Conservation (phyloP, 2,113 vertebrate species). For the Tauraco erythrolophus region DNA sequence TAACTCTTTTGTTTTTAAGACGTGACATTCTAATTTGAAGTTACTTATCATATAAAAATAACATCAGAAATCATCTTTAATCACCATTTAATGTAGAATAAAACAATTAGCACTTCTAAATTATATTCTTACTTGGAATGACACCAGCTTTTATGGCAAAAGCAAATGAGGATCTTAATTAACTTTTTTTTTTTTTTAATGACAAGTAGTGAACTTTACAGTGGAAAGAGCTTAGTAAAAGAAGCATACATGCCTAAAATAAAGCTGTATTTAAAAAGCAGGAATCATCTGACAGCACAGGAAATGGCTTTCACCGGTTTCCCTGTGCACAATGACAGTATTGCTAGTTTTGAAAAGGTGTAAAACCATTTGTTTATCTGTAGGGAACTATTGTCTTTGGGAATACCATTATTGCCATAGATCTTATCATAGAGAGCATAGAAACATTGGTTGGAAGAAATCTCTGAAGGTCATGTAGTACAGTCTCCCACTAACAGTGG, state of each 20-base stretch:
- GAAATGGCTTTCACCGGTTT: neutral
- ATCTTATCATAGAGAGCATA: neutral
- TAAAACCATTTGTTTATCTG: neutral
- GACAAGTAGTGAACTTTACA: neutral
- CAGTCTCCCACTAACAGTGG: neutral
- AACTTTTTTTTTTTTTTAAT: neutral
- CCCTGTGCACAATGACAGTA: neutral
- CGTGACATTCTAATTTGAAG: neutral
- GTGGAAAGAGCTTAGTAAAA: neutral
- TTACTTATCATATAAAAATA: neutral
- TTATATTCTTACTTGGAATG: neutral
- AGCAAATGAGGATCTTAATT: neutral
- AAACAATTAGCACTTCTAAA: neutral
- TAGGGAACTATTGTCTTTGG: neutral
- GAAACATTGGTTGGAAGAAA: neutral
- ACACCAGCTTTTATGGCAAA: neutral
- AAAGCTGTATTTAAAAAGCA: neutral
- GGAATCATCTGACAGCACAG: neutral
- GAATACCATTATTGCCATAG: neutral
- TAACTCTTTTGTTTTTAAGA: neutral
- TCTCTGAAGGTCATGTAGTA: neutral
- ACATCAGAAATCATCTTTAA: neutral
- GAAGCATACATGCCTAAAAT: neutral
- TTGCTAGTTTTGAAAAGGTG: neutral
- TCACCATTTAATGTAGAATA: neutral